Base-by-base conservation (phyloP, 2,888 invertebrate genomes). In the Tipula unca region DNA sequence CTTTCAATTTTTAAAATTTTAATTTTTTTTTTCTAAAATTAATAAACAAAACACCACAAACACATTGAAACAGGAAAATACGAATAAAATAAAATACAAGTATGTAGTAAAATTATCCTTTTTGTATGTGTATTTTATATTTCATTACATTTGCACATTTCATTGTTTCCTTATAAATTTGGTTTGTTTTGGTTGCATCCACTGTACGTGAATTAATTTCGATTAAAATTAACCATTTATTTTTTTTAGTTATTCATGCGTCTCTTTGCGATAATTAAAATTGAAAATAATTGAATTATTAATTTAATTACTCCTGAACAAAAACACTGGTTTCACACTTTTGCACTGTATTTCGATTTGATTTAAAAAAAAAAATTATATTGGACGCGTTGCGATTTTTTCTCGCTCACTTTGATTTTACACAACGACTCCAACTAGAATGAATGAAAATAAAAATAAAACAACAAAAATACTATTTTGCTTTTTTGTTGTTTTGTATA, bases 31-130 rank as follows among this genome's bases (percentile, higher is more conserved):
- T 17, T 25, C 10, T 69, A 69, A 20, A 20, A 69, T 69, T 25
- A 69, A 69, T 69, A 69, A 69, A 69, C 69, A 69, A 20, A 69
- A 69, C 69, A 69, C 69, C 69, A 69, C 69, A 69, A 69, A 69
- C 69, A 69, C 69, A 69, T 69, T 69, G 69, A 69, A 69, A 69
- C 69, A 69, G 8, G 25, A 69, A 20, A 69, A 69, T 69, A 25
- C 32, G 32, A 32, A 32, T 32, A 32, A 32, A 32, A 32, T 32
- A 32, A 32, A 32, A 32, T 32, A 32, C 32, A 32, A 32, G 32
- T 8, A n/a, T n/a, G 25, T 25, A 69, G 25, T 69, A 69, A 69
- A 69, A 69, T 69, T 69, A 69, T 69, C 69, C 69, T 69, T 69
- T 69, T 69, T 69, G 69, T 69, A 69, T 69, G 69, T n/a, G 20